These are phyloP conservation scores for Pegea sp. DNA, from an alignment of 23 tunicate genomes.

Conservation along the genomic window DNA sequence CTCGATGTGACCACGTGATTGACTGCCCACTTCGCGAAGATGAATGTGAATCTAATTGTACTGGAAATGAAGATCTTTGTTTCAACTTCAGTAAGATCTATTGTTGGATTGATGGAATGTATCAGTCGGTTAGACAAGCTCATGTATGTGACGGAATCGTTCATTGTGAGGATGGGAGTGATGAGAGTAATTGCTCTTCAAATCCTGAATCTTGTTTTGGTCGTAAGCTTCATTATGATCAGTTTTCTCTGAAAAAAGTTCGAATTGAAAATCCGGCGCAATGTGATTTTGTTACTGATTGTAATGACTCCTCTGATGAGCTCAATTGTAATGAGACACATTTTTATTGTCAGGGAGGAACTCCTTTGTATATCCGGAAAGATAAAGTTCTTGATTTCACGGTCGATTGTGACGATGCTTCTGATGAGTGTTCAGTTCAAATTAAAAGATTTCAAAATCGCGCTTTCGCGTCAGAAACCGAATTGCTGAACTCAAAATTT, in stretches of 20 bases:
- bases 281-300: conserved; percentile 1
- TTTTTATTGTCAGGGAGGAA: not conserved
- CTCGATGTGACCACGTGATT: no score
- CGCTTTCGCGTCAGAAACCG: not conserved
- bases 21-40: no score
- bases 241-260: no score
- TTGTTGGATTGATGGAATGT: no score
- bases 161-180: not conserved
- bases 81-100: not conserved
- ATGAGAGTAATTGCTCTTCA: not conserved
- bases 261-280: no score
- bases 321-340: not conserved
- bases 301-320: not conserved
- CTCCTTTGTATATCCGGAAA: not conserved
- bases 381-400: not conserved
- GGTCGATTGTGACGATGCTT: not conserved
- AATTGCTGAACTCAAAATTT: not conserved
- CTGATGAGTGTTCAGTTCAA: not conserved
- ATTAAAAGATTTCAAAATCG: not conserved
- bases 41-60: no score
- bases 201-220: not conserved
- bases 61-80: not conserved
- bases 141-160: no score
- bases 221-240: no score
- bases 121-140: no score